A percentile compares a stretch with the other conserved stretches of the same genome.
Evolutionary conservation across 2,888 invertebrate genomes (phyloP).

Genomic region (Ectemnius continuus): DNA sequence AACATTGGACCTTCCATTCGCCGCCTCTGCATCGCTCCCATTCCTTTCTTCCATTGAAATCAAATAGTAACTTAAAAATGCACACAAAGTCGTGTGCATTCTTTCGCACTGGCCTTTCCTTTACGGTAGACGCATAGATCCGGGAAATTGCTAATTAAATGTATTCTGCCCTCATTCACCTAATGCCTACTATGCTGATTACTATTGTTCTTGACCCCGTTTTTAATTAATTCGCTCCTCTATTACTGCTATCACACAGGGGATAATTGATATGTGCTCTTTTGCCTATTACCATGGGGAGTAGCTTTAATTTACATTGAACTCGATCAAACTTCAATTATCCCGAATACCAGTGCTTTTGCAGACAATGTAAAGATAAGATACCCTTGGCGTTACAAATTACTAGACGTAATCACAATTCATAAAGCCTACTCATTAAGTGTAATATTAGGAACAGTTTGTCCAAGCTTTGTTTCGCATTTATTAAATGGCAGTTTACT

Average conservation of each 20-base stretch:
- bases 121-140: not conserved
- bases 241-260: not conserved
- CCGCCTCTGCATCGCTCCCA: too few relatives aligned
- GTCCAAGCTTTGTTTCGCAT: too few relatives aligned
- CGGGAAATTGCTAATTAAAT: not conserved
- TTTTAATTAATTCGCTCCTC: not conserved
- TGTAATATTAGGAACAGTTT: too few relatives aligned
- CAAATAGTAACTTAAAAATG: not conserved
- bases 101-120: too few relatives aligned
- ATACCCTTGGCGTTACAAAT: too few relatives aligned
- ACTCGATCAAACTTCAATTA: not conserved
- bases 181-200: not conserved
- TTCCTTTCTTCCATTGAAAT: not conserved
- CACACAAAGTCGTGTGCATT: too few relatives aligned
- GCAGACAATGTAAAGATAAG: too few relatives aligned
- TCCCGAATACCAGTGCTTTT: too few relatives aligned
- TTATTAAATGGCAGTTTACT: too few relatives aligned
- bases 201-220: conserved; percentile 2
- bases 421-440: too few relatives aligned
- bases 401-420: too few relatives aligned
- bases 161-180: not conserved
- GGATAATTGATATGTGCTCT: not conserved
- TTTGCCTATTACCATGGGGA: too few relatives aligned
- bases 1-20: not conserved
- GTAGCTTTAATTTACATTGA: not conserved